Percentiles rank a stretch among this genome's conserved stretches.
These are phyloP conservation scores for Criorhina ranunculi DNA, from an alignment of 2,888 invertebrate genomes.

Conservation along the genomic window DNA sequence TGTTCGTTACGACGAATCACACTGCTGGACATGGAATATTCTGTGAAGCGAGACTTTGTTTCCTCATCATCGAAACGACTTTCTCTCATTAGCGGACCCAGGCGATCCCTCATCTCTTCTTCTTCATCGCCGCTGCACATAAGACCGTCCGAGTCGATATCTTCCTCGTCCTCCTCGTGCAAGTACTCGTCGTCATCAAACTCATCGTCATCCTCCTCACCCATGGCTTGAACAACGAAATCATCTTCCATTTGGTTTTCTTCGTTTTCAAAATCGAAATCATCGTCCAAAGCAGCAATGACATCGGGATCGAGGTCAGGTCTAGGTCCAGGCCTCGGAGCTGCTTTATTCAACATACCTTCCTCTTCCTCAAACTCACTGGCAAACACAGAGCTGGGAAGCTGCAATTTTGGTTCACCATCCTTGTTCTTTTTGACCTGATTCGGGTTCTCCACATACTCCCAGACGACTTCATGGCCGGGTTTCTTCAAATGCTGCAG, in stretches of 20 bases:
- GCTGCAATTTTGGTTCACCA: constrained; percentile 84
- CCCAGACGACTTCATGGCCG: constrained; percentile 83
- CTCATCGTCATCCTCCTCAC: constrained; percentile 78
- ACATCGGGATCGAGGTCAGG: constrained; percentile 96
- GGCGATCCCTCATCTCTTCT: constrained; percentile 83
- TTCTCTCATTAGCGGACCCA: constrained; percentile 84
- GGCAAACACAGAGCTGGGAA: constrained; percentile 95
- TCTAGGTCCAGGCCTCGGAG: constrained; percentile 85
- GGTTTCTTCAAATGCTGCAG: constrained; percentile 91
- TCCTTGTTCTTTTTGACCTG: constrained; percentile 79
- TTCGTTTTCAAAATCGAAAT: constrained; percentile 93
- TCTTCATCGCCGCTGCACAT: constrained; percentile 84
- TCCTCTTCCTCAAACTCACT: constrained; percentile 94
- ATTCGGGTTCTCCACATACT: constrained; percentile 83
- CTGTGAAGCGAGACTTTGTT: constrained; percentile 94
- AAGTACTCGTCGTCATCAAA: constrained; percentile 78
- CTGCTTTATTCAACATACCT: constrained; percentile 86
- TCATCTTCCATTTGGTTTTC: constrained; percentile 95
- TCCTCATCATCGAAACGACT: constrained; percentile 88
- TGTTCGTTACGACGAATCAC: constrained; percentile 94
- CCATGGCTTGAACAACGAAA: constrained; percentile 91
- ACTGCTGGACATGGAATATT: constrained; percentile 97
- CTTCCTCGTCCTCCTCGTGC: constrained; percentile 77
- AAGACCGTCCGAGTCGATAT: constrained; percentile 80
- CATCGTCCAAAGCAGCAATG: constrained; percentile 96